These are phyloP conservation scores for Zosterops japonicus DNA, from an alignment of 2,113 vertebrate genomes.

Conservation along the genomic window DNA sequence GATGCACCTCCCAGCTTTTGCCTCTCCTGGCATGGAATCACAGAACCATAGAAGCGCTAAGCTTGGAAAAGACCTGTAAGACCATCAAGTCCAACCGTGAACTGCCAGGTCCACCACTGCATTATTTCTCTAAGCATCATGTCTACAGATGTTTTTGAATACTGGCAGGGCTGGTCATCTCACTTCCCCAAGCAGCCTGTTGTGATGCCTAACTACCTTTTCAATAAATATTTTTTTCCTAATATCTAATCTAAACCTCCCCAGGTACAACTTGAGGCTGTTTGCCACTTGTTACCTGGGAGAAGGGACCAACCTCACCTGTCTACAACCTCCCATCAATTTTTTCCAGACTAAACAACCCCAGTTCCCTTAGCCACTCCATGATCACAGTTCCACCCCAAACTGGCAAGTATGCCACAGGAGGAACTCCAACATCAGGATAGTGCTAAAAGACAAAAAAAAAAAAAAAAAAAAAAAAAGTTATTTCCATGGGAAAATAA, in stretches of 20 bases:
- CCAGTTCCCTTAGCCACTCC: not conserved
- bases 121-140: not conserved
- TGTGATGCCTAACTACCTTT: not conserved
- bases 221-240: not conserved
- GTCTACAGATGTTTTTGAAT: no score
- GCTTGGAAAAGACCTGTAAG: not conserved
- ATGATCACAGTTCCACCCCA: no score
- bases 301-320: not conserved
- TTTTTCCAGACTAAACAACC: not conserved
- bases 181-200: not conserved
- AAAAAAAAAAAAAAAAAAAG: accelerated
- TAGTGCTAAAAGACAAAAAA: not conserved
- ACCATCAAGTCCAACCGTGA: not conserved
- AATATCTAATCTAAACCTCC: not conserved
- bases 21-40: not conserved
- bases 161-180: not conserved
- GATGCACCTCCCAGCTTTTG: not conserved
- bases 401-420: not conserved
- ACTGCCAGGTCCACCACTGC: not conserved
- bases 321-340: not conserved
- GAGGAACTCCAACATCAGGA: not conserved
- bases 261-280: not conserved
- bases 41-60: not conserved
- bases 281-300: not conserved
- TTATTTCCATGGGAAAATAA: not conserved